A percentile compares a stretch with the other conserved stretches of the same genome.
Conservation (phyloP, 2,797 vertebrate genomes). For the Myripristis murdjan region DNA sequence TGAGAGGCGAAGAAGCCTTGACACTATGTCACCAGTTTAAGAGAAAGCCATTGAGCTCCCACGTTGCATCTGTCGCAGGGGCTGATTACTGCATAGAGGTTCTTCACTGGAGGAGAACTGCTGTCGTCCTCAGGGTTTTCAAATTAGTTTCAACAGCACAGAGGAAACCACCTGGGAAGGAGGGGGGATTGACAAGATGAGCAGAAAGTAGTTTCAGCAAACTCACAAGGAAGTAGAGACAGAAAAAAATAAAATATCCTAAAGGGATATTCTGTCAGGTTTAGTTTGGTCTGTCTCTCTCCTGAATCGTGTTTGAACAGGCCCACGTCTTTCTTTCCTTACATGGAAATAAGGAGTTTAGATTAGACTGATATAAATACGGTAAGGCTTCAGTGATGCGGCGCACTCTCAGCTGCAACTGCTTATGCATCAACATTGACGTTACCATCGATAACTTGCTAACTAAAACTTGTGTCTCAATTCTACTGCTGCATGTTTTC, state of each 20-base stretch:
- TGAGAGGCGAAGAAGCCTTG: neutral
- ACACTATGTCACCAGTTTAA: constrained; percentile 18
- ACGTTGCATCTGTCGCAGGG: constrained; percentile 19
- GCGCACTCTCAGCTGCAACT: neutral
- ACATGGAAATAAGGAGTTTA: no score
- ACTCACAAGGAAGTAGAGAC: no score
- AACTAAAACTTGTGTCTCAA: neutral
- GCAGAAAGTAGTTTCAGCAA: no score
- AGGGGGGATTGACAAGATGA: no score
- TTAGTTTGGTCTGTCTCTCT: neutral
- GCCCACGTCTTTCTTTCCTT: neutral
- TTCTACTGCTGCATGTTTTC: neutral
- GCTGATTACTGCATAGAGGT: constrained; percentile 22
- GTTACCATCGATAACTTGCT: neutral
- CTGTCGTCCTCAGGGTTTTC: neutral
- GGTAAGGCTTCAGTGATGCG: neutral
- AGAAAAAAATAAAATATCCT: no score
- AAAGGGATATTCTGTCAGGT: neutral
- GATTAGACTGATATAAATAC: neutral
- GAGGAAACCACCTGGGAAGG: no score
- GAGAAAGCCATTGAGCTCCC: constrained; percentile 21
- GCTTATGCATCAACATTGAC: neutral
- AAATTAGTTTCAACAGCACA: neutral
- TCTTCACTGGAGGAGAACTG: neutral
- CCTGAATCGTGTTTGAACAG: no score